Evolutionary conservation across 2,797 vertebrate genomes (phyloP), one percentile per base, ranked within the genome.

Genomic region (Oryzias dopingdopingensis): DNA sequence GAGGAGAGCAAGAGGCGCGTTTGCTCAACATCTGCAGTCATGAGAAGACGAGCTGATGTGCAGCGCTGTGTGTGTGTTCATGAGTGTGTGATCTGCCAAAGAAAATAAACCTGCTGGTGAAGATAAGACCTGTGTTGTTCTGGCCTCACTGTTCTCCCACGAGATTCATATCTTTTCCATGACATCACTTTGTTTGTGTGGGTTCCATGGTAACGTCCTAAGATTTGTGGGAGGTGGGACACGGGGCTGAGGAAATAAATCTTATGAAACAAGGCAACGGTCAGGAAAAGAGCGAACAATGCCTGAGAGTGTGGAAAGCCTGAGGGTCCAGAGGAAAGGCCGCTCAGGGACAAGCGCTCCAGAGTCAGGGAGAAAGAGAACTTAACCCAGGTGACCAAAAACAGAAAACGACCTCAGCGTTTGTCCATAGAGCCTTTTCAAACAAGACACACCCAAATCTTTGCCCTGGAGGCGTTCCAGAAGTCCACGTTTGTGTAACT

Each of bases 231-330:
- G 71, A 46, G 76, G 65, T 74, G 65, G 80, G 80, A 50, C 50
- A 18, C n/a, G 53, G 57, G 49, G 61, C 43, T 49, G 41, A 15
- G 76, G 83, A 80, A 86, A 63, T 70, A 48, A 24, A 14, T 45
- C 49, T 87, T 85, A 79, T 6, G 12, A 66, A 88, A 88, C 41
- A 40, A 17, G 8, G 17, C 24, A 56, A 80, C 50, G 78, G 72
- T 83, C 82, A 82, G 88, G 82, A 88, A 83, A 83, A 76, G 65
- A 62, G 40, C 52, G 76, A 83, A 90, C 88, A 89, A 89, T 88
- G 80, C 76, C 67, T 65, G 29, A 70, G 54, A 70, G 47, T 14
- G 58, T 76, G 77, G 70, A 82, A 81, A 80, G 61, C 32, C 18
- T 67, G 55, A 55, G 42, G 50, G 52, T 37, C 50, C n/a, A 20